These are phyloP conservation scores for Plotosus lineatus DNA, from an alignment of 2,113 vertebrate genomes.

Conservation along the genomic window DNA sequence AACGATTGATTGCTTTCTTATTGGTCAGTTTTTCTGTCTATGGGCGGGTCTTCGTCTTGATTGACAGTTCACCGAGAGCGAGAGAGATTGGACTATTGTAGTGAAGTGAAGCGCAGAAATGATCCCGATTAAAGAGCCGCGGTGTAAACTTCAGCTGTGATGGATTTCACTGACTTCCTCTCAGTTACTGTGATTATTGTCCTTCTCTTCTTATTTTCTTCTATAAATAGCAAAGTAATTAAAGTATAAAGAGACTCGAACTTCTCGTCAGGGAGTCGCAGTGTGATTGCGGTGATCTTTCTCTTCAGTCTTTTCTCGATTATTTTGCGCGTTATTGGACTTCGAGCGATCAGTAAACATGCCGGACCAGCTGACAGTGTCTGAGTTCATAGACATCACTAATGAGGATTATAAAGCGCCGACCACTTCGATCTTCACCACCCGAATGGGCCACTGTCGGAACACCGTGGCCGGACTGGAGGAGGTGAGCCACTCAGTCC, in stretches of 20 bases:
- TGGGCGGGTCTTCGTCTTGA: neutral
- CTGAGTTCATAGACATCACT: conserved; percentile 88
- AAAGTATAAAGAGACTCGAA: neutral
- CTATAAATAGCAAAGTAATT: neutral
- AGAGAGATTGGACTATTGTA: neutral
- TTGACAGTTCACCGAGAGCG: too few species aligned
- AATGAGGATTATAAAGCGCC: conserved; percentile 95
- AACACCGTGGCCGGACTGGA: conserved; percentile 87
- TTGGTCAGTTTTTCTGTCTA: neutral
- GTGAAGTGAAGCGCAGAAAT: neutral
- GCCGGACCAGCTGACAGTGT: conserved; percentile 87
- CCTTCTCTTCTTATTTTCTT: neutral
- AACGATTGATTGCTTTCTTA: neutral
- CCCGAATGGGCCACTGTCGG: conserved; percentile 86
- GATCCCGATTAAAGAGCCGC: neutral
- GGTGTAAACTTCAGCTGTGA: conserved; percentile 13
- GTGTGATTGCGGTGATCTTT: too few species aligned
- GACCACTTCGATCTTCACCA: conserved; percentile 92
- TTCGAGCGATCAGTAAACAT: conserved; percentile 64
- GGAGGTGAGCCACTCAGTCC: conserved; percentile 76
- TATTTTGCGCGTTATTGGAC: neutral
- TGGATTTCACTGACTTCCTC: conserved; percentile 15
- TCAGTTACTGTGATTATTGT: neutral
- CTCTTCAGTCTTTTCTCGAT: neutral
- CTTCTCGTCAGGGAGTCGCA: neutral